Evolutionary conservation across 2,113 vertebrate genomes (phyloP).

Genomic region (Anolis carolinensis): DNA sequence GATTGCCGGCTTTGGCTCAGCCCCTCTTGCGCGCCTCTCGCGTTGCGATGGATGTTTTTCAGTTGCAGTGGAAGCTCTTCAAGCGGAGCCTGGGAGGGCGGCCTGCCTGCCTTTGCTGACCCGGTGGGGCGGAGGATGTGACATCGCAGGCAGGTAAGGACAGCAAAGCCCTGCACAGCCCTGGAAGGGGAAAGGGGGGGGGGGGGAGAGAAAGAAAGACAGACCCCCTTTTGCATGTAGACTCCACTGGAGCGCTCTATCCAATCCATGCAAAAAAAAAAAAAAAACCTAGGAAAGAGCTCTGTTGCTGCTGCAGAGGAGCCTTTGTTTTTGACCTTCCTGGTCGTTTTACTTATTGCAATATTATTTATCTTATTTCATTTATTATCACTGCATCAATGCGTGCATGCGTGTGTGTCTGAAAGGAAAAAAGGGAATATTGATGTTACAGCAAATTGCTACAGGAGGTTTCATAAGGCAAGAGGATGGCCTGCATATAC

Average conservation of each 20-base stretch:
- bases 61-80: not conserved
- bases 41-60: not conserved
- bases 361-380: not conserved
- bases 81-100: no score
- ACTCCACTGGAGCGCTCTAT: no score
- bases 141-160: slow-evolving; percentile 12
- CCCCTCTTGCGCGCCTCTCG: not conserved
- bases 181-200: not conserved
- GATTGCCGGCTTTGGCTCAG: not conserved
- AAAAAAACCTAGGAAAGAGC: accelerated
- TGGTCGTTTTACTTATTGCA: not conserved
- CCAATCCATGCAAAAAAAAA: accelerated
- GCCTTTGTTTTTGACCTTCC: not conserved
- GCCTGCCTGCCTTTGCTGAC: not conserved
- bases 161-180: not conserved
- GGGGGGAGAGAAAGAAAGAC: not conserved
- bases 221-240: no score
- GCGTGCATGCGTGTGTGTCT: not conserved
- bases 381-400: not conserved
- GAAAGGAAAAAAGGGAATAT: no score
- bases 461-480: not conserved
- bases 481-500: not conserved
- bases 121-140: not conserved
- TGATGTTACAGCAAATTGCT: not conserved
- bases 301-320: accelerated